Evolutionary conservation across 2,113 vertebrate genomes (phyloP).

Genomic region (Silurus asotus): DNA sequence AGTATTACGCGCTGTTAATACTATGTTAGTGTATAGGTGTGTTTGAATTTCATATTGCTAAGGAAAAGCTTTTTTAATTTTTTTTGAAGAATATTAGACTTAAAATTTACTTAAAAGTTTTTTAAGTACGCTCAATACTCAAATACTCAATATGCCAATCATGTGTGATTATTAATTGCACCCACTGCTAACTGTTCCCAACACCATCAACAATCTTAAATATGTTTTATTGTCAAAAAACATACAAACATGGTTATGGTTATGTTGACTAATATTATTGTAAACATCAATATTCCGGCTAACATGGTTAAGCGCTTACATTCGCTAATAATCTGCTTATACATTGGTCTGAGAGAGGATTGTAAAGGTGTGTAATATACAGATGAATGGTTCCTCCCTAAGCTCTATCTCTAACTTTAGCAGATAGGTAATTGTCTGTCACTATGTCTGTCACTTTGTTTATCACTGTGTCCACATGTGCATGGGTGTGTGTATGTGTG

Average conservation of each 20-base stretch:
- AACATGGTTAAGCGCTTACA: neutral
- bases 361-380: neutral
- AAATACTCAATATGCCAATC: neutral
- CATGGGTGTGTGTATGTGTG: neutral
- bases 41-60: too few relatives aligned
- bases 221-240: neutral
- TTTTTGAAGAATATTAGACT: too few relatives aligned
- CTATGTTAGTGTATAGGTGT: too few relatives aligned
- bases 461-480: neutral
- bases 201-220: neutral
- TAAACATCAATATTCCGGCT: neutral
- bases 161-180: neutral
- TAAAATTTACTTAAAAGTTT: too few relatives aligned
- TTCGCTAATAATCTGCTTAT: neutral
- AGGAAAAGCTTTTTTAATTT: too few relatives aligned
- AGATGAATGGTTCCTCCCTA: neutral
- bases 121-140: too few relatives aligned
- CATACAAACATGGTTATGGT: neutral
- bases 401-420: neutral
- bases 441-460: slow-evolving; percentile 12
- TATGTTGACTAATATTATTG: neutral
- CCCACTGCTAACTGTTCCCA: neutral
- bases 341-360: neutral
- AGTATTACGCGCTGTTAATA: too few relatives aligned
- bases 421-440: slow-evolving; percentile 4